Base-by-base conservation (phyloP, 2,113 vertebrate species). In the Gobiocypris rarus region DNA sequence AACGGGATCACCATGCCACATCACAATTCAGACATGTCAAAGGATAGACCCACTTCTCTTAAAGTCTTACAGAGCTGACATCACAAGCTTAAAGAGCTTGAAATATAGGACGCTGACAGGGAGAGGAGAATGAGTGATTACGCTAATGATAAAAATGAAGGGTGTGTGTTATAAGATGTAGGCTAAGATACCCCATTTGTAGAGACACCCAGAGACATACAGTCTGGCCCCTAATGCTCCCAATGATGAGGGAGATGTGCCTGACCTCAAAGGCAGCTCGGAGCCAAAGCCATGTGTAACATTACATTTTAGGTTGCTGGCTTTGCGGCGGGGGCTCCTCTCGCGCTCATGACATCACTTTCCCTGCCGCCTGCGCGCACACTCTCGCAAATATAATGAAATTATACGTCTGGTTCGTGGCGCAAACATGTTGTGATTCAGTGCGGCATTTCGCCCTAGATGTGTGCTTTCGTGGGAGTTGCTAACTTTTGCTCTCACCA, bases 331-430 rank as follows among this genome's bases (percentile, higher is more conserved):
- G 82, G 81, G 83, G 76, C 83, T 86, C 61, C 77, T 59, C 31
- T 56, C 50, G 43, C 34, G 11, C 77, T 89, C 86, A 88, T 82
- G 82, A 76, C 88, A 89, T 89, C 67, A 70, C 82, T 86, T 77
- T 85, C 82, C 71, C 58, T 75, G 26, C 84, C 28, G 77, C 73
- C 83, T 70, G 59, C 61, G 73, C 79, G 17, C 43, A 74, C 41
- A 19, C 24, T 43, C 26, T 87, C 67, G 48, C 59, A 70, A 87
- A 56, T 78, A 82, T 58, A 86, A 83, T 87, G 75, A 91, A 91
- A 91, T 87, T 86, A 89, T 84, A 89, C 2, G 85, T 91, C 88
- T 90, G 83, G 85, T 75, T 80, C 82, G 81, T 67, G 84, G 84
- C 65, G 75, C 86, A 85, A 87, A 88, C 84, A 84, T 41, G 58